Evolutionary conservation across 2,888 invertebrate genomes (phyloP).

Genomic region (Meteorus colon): DNA sequence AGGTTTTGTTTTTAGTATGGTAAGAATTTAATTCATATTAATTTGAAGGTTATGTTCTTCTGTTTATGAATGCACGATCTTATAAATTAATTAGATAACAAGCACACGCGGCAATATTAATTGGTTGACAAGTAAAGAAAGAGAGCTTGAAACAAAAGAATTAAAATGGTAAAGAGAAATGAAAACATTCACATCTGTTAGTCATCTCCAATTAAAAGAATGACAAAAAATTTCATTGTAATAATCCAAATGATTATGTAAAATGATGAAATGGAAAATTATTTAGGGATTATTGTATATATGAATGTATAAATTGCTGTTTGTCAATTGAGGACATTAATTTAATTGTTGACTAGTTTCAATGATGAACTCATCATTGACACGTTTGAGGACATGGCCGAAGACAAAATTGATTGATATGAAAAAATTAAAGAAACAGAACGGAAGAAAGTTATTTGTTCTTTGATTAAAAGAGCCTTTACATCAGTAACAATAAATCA

Average conservation of each 20-base stretch:
- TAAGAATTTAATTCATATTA: no score
- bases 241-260: neutral
- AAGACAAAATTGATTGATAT: no score
- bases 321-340: no score
- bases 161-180: conserved; percentile 44
- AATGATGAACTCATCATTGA: no score
- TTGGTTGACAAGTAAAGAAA: conserved; percentile 41
- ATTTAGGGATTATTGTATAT: neutral
- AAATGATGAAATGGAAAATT: neutral
- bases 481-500: no score
- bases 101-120: conserved; percentile 63
- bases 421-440: no score
- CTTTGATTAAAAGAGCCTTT: no score
- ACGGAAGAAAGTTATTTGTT: no score
- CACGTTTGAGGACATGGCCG: no score
- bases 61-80: conserved; percentile 30
- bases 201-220: conserved; percentile 52
- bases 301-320: neutral
- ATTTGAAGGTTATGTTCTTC: neutral
- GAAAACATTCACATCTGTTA: conserved; percentile 64
- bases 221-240: neutral
- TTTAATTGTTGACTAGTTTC: no score
- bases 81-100: conserved; percentile 69
- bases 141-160: neutral
- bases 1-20: no score